Evolutionary conservation across 2,888 invertebrate genomes (phyloP).

Genomic region (Deroplatys truncata): DNA sequence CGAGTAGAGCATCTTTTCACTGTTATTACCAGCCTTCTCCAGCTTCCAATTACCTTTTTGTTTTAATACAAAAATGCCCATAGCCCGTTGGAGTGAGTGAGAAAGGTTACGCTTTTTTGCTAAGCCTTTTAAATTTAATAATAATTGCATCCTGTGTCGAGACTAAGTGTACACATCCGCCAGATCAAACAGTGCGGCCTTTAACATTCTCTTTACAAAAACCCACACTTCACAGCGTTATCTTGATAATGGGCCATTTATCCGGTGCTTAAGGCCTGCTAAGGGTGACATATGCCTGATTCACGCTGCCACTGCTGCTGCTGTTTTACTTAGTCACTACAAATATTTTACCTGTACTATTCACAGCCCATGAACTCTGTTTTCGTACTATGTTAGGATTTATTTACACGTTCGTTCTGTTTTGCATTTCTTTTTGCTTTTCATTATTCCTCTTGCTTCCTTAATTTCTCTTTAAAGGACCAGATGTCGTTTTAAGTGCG

Average conservation of each 20-base stretch:
- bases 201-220: too few relatives aligned
- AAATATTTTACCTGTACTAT: too few relatives aligned
- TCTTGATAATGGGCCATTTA: background rate
- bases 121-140: constrained; percentile 1
- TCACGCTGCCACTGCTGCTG: background rate
- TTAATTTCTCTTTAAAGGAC: too few relatives aligned
- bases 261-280: background rate
- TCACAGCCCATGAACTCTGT: too few relatives aligned
- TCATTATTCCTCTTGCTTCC: too few relatives aligned
- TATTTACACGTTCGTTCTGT: too few relatives aligned
- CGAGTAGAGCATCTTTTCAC: background rate
- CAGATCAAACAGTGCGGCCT: constrained; percentile 8
- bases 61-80: background rate
- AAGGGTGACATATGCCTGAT: background rate
- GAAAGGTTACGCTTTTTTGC: background rate
- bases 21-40: background rate
- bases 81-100: background rate
- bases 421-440: too few relatives aligned
- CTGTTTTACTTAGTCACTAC: background rate
- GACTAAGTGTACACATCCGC: background rate
- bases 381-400: too few relatives aligned
- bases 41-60: background rate
- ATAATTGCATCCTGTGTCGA: background rate
- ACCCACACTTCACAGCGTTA: background rate
- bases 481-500: too few relatives aligned